Conservation (phyloP, 2,113 vertebrate genomes). For the Anoura caudifer region DNA sequence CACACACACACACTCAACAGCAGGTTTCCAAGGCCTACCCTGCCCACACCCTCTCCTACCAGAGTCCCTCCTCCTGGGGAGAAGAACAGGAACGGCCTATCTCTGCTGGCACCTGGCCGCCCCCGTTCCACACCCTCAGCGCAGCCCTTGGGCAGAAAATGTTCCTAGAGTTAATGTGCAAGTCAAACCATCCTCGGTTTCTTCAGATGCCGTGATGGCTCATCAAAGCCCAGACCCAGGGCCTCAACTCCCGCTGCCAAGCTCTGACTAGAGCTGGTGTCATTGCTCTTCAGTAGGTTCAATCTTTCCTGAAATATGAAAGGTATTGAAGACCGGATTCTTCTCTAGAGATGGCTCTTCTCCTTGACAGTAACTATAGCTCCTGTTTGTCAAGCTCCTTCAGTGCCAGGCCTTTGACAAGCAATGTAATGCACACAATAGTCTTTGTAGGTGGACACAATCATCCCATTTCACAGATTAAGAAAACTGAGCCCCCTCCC, state of each 20-base stretch:
- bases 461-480: not conserved
- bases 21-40: not conserved
- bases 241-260: not conserved
- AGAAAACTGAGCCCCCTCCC: not conserved
- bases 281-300: not conserved
- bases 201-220: not conserved
- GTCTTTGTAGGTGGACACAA: not conserved
- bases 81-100: not conserved
- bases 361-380: not conserved
- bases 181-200: not conserved
- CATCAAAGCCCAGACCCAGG: not conserved
- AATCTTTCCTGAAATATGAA: not conserved
- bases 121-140: constrained; percentile 37
- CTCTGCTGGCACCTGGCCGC: not conserved
- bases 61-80: not conserved
- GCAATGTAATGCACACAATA: not conserved
- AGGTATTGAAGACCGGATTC: not conserved
- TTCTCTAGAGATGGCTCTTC: not conserved
- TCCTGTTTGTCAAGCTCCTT: not conserved
- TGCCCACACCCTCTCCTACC: not conserved
- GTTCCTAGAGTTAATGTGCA: not conserved
- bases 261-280: not conserved
- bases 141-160: not conserved
- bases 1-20: not conserved
- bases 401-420: not conserved